Conservation (phyloP, 2,113 vertebrate species). For the Cariama cristata region DNA sequence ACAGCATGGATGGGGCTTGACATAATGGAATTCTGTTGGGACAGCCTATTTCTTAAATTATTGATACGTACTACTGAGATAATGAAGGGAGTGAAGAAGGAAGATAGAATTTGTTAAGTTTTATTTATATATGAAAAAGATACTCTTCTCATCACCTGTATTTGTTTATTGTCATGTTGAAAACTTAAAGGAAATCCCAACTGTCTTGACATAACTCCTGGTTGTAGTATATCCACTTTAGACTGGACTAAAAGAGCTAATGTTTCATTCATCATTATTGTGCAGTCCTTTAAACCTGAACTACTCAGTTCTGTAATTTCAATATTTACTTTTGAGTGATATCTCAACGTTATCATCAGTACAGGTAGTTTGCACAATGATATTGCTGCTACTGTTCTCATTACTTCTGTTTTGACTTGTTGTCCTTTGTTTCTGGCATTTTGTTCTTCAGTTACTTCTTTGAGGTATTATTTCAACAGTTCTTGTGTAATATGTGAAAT, state of each 20-base stretch:
- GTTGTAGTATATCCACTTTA: not conserved
- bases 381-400: not conserved
- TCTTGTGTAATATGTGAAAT: not conserved
- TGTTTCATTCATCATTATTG: not conserved
- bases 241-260: not conserved
- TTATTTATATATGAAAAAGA: not conserved
- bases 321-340: not conserved
- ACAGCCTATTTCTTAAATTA: not conserved
- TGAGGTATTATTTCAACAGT: not conserved
- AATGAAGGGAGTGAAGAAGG: not conserved
- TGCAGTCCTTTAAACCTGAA: not conserved
- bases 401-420: not conserved
- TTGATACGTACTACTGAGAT: not conserved
- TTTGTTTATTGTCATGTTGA: not conserved
- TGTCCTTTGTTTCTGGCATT: not conserved
- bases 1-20: not conserved
- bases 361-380: not conserved
- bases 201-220: not conserved
- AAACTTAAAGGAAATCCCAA: not conserved
- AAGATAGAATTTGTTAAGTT: not conserved
- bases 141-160: not conserved
- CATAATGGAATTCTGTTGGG: not conserved
- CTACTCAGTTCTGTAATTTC: not conserved
- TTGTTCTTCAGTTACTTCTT: not conserved
- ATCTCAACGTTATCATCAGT: not conserved